These are phyloP conservation scores for Oncorhynchus kisutch DNA, from an alignment of 2,113 vertebrate genomes.

Conservation along the genomic window DNA sequence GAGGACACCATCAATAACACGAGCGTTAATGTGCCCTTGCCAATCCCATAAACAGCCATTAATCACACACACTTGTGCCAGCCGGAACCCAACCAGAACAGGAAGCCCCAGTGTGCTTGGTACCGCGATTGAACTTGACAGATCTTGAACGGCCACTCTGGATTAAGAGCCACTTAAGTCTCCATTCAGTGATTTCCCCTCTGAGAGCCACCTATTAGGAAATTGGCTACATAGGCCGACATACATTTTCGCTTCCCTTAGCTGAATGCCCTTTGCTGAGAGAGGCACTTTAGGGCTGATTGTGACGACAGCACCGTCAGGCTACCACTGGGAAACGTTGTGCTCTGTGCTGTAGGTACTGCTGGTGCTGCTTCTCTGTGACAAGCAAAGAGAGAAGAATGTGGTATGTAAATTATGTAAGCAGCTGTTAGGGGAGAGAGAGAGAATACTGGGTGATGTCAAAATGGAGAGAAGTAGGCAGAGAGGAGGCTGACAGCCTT, in stretches of 20 bases:
- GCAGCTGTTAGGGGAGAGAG: neutral
- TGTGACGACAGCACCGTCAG: neutral
- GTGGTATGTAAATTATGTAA: too few relatives aligned
- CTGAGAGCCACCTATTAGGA: neutral
- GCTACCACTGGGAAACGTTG: neutral
- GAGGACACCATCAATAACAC: neutral
- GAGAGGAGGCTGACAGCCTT: neutral
- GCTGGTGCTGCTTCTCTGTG: neutral
- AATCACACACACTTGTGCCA: neutral
- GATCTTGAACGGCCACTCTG: conserved; percentile 7
- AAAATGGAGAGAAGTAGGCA: neutral
- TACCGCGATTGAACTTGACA: conserved; percentile 11
- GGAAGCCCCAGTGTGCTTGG: conserved; percentile 1
- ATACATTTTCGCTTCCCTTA: neutral
- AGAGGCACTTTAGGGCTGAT: neutral
- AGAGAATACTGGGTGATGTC: neutral
- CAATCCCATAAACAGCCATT: neutral
- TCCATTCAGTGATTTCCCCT: neutral
- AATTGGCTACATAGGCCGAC: neutral
- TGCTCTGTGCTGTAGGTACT: neutral
- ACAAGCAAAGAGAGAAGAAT: neutral
- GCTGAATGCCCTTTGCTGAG: neutral
- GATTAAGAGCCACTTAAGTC: conserved; percentile 10
- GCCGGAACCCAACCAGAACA: conserved; percentile 16
- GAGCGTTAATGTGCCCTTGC: neutral